phyloP scores from a whole-genome alignment of 2,113 vertebrate genomes.

The Nyctibius bracteatus region DNA sequence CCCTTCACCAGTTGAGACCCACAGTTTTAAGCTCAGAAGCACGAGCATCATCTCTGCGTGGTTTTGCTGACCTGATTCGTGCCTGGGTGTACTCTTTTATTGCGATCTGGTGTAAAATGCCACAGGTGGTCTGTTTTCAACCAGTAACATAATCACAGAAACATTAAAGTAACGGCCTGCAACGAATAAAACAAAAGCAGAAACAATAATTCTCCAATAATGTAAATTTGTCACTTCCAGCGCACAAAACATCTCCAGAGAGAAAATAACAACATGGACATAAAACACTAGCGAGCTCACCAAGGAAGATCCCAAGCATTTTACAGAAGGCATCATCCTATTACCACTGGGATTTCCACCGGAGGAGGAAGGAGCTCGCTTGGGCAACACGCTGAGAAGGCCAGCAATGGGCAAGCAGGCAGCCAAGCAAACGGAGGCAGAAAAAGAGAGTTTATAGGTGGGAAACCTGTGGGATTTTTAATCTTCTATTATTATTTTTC shows the following conservation, averaged over 20 bases:
- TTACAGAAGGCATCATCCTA: not conserved
- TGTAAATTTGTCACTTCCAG: not conserved
- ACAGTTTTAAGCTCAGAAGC: not conserved
- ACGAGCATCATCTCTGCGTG: not conserved
- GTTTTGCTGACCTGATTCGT: not conserved
- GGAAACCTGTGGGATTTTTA: not conserved
- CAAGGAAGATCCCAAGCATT: not conserved
- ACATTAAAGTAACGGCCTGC: not conserved
- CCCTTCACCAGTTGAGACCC: not conserved
- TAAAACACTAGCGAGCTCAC: not conserved
- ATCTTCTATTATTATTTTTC: rapidly evolving
- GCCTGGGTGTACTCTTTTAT: not conserved
- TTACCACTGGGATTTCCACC: not conserved
- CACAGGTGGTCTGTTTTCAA: not conserved
- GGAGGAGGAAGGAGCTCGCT: not conserved
- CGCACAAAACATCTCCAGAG: not conserved
- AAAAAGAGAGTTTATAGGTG: not conserved
- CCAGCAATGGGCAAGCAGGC: not conserved
- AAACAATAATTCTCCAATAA: not conserved
- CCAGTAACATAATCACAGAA: not conserved
- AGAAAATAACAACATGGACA: not conserved
- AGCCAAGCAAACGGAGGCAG: not conserved
- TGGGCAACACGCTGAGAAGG: not conserved
- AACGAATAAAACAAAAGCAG: not conserved
- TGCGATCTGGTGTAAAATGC: not conserved